These are phyloP conservation scores for Microplitis manilae DNA, from an alignment of 2,888 invertebrate species.

Conservation along the genomic window DNA sequence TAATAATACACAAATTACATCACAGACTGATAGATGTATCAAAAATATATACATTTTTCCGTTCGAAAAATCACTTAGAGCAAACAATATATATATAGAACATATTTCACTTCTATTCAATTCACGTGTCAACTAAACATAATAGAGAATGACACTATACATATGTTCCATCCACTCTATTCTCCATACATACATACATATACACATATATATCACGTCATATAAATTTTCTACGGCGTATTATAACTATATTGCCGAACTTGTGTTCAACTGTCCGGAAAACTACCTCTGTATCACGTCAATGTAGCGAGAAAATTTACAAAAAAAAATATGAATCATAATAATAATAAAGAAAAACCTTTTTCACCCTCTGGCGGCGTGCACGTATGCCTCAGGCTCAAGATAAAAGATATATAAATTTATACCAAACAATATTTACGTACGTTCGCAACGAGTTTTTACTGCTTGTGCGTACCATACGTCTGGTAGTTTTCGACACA, in stretches of 20 bases:
- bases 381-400: too few relatives aligned
- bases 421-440: too few relatives aligned
- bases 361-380: not conserved
- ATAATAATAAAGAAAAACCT: constrained; percentile 4
- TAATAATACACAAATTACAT: too few relatives aligned
- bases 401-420: too few relatives aligned
- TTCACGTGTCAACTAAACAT: not conserved
- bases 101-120: not conserved
- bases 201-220: not conserved
- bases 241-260: constrained; percentile 8
- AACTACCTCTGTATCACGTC: constrained; percentile 17
- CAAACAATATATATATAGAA: not conserved
- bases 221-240: not conserved
- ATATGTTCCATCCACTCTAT: constrained; percentile 1
- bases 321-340: not conserved
- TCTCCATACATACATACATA: not conserved
- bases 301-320: constrained; percentile 13
- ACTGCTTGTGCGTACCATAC: too few relatives aligned
- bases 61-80: not conserved
- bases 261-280: constrained; percentile 19
- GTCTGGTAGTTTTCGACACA: too few relatives aligned
- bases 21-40: too few relatives aligned
- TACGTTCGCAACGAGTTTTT: too few relatives aligned
- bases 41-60: too few relatives aligned
- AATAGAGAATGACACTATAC: constrained; percentile 1